Evolutionary conservation across 2,797 vertebrate species (phyloP), one percentile per base, ranked within the genome.

Genomic region (Parauchenoglanis punctatus): DNA sequence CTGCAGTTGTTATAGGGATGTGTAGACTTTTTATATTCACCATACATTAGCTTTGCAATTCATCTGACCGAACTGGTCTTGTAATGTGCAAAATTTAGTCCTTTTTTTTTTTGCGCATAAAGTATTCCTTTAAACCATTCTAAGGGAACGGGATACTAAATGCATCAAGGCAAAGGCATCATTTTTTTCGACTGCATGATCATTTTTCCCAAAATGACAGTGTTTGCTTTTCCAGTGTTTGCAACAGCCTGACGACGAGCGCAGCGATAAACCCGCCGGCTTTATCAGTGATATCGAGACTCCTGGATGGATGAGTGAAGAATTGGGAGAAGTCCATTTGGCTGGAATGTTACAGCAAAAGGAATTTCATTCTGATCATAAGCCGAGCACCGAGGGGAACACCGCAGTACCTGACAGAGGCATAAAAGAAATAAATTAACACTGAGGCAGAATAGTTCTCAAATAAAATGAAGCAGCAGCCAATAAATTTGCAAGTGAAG

Each of bases 361-460:
- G 4, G 20, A 67, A 23, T 85, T 61, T 31, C 8, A 78, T 85
- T 81, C 90, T 49, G 89, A 90, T 96, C 93, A 96, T 88, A 96
- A 92, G 77, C 95, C 94, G 92, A 95, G 94, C 92, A 94, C 95
- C 61, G 95, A 94, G 85, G 95, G 93, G 92, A 96, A 96, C 90
- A 93, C 94, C 7, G 94, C 93, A 83, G 93, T 91, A 88, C 95
- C 95, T 96, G 93, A 84, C 46, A 89, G 23, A 44, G 35, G 58
- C 6, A 61, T 15, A n/a, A 25, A 46, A 68, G 86, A 89, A 52
- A 56, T 2, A 20, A 28, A 86, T 49, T 13, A 35, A 75, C 49
- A 18, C 4, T 20, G 12, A 67, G 20, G 28, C 2, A 75, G 10
- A 58, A 82, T 31, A 3, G 17, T 31, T 1, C 7, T 31, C 25